These are phyloP conservation scores for Leptothorax acervorum DNA, from an alignment of 2,888 invertebrate genomes.

Conservation along the genomic window DNA sequence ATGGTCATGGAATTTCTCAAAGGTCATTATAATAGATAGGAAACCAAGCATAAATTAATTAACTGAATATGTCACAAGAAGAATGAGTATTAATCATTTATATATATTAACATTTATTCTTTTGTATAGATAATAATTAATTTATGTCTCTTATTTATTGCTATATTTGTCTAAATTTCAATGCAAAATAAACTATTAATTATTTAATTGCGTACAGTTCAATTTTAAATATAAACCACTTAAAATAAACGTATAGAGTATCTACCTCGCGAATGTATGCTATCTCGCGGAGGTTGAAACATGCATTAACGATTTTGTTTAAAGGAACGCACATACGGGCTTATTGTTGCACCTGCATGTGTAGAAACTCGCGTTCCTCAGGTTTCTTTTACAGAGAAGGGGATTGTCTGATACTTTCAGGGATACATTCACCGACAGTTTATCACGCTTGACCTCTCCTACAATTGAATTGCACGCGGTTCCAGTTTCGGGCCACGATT, in stretches of 20 bases:
- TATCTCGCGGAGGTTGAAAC: background rate
- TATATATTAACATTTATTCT: background rate
- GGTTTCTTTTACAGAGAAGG: conserved; percentile 57
- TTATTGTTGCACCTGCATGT: conserved; percentile 71
- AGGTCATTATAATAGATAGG: background rate
- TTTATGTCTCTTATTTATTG: background rate
- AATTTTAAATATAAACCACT: background rate
- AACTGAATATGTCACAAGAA: background rate
- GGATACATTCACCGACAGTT: conserved; percentile 24
- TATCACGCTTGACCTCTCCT: conserved; percentile 57
- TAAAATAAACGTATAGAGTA: background rate
- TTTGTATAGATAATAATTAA: background rate
- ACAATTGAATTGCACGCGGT: conserved; percentile 70
- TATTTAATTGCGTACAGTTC: background rate
- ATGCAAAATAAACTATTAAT: background rate
- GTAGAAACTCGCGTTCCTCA: conserved; percentile 61
- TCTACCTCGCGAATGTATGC: background rate
- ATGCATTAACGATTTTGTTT: background rate
- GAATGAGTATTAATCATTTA: background rate
- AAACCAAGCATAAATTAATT: background rate
- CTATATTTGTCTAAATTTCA: background rate
- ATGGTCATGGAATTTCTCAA: background rate
- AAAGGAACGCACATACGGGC: conserved; percentile 51
- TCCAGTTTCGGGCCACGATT: conserved; percentile 68
- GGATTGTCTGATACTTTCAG: conserved; percentile 9